Percentiles rank a stretch among this genome's conserved stretches.
These are phyloP conservation scores for Clistopyga incitator DNA, from an alignment of 2,888 invertebrate species.

Conservation along the genomic window DNA sequence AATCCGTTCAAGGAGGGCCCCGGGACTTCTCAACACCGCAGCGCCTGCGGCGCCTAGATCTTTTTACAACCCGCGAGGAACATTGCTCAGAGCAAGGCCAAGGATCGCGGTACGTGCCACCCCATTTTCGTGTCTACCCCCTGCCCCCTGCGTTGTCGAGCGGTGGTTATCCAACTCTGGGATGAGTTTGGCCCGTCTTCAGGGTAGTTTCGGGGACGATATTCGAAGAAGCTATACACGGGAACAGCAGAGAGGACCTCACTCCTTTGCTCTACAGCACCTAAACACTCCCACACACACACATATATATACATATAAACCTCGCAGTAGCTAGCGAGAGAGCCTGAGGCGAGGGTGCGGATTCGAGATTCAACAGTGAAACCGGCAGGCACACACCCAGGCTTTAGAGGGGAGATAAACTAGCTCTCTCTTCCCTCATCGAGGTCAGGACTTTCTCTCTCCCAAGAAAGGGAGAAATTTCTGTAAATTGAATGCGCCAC, in stretches of 20 bases:
- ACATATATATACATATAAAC: background rate
- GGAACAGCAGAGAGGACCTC: slow-evolving; percentile 7
- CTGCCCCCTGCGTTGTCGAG: slow-evolving; percentile 32
- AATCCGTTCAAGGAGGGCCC: too few relatives aligned
- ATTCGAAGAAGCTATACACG: slow-evolving; percentile 54
- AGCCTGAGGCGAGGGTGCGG: slow-evolving; percentile 31
- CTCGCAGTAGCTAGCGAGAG: slow-evolving; percentile 18
- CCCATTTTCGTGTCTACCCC: background rate
- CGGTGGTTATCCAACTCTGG: slow-evolving; percentile 76
- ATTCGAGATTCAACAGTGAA: slow-evolving; percentile 53
- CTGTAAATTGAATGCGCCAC: slow-evolving; percentile 81
- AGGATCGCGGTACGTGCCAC: background rate
- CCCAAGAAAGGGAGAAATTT: slow-evolving; percentile 68
- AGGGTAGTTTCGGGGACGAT: slow-evolving; percentile 74
- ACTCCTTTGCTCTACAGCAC: background rate
- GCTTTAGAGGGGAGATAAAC: slow-evolving; percentile 4
- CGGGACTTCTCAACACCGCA: too few relatives aligned
- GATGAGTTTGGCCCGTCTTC: slow-evolving; percentile 81
- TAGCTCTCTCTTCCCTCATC: slow-evolving; percentile 25
- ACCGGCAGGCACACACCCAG: slow-evolving; percentile 35
- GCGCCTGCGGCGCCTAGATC: too few relatives aligned
- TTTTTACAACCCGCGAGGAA: background rate
- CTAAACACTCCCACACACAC: background rate
- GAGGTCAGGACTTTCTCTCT: background rate
- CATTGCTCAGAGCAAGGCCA: background rate